These are phyloP conservation scores for Falcaria lacertinaria DNA, from an alignment of 2,888 invertebrate species.

Conservation along the genomic window DNA sequence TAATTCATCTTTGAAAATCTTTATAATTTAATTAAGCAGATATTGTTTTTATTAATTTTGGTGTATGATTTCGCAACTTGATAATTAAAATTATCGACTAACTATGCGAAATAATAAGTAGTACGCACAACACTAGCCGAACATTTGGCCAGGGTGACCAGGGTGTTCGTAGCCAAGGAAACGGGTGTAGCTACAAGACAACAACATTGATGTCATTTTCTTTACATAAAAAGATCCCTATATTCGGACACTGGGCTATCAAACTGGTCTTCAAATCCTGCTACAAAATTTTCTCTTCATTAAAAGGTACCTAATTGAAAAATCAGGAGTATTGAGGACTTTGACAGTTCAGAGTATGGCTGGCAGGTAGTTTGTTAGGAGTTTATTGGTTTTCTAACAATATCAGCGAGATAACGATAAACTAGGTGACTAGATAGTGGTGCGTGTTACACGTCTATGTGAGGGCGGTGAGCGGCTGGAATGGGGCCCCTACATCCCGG, in stretches of 20 bases:
- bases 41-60: too few species aligned
- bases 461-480: conserved; percentile 29
- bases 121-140: conserved; percentile 25
- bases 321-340: conserved; percentile 38
- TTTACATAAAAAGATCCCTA: conserved; percentile 52
- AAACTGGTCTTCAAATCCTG: conserved; percentile 16
- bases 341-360: conserved; percentile 69
- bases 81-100: neutral
- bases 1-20: too few species aligned
- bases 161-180: conserved; percentile 72
- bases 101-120: conserved; percentile 1
- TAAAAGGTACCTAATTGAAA: conserved; percentile 15
- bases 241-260: conserved; percentile 5
- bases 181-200: conserved; percentile 76
- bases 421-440: conserved; percentile 3
- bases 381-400: conserved; percentile 18
- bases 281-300: conserved; percentile 9
- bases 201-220: conserved; percentile 67
- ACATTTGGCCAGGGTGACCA: conserved; percentile 39
- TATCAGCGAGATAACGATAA: conserved; percentile 7
- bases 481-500: conserved; percentile 44
- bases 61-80: neutral
- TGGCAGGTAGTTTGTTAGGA: conserved; percentile 61
- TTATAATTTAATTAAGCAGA: too few species aligned
- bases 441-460: conserved; percentile 20